Evolutionary conservation across 2,113 vertebrate genomes (phyloP).

Genomic region (Nannobrachium achirus): DNA sequence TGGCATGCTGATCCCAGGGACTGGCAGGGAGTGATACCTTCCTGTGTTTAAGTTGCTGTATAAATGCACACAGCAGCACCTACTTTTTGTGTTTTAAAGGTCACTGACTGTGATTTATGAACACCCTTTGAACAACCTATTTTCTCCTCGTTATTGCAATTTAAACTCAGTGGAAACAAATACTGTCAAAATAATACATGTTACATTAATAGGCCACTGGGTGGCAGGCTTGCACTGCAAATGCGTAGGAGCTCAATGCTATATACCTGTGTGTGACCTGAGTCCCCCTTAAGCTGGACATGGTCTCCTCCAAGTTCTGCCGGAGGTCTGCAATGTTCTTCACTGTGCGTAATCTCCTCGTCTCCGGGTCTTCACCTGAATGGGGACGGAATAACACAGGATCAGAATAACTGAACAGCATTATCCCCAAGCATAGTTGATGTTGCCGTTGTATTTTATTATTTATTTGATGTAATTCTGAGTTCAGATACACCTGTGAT

Average conservation of each 20-base stretch:
- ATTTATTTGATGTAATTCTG: neutral
- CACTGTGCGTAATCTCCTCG: constrained; percentile 88
- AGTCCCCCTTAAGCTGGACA: constrained; percentile 94
- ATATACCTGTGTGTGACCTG: constrained; percentile 89
- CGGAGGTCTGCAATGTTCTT: constrained; percentile 96
- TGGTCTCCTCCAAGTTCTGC: constrained; percentile 96
- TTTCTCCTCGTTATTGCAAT: no score
- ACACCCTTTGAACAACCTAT: no score
- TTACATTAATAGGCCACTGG: neutral
- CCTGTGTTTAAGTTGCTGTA: no score
- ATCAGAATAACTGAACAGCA: neutral
- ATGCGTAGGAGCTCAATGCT: constrained; percentile 52
- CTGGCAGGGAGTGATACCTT: no score
- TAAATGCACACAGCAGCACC: no score
- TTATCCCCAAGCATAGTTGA: neutral
- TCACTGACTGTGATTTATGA: no score
- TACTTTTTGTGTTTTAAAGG: no score
- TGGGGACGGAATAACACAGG: neutral
- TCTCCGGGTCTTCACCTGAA: constrained; percentile 91
- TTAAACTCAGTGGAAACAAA: no score
- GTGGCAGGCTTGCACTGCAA: neutral
- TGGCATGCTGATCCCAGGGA: no score
- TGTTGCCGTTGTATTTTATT: no score
- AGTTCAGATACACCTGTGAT: neutral
- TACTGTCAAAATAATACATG: neutral